Conservation (phyloP, 2,113 vertebrate species). For the Phaethon lepturus region DNA sequence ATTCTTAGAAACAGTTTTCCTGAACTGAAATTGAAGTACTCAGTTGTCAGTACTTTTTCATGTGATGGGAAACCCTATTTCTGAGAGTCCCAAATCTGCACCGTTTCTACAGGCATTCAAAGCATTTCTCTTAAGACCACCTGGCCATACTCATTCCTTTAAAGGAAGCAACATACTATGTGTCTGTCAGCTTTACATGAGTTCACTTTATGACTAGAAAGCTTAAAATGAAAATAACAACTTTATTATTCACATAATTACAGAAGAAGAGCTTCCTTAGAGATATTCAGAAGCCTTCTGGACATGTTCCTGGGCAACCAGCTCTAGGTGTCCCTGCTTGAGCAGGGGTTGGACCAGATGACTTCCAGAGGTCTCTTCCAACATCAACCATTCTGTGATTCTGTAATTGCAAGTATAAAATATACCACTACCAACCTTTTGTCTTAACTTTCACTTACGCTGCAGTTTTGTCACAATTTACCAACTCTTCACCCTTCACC, state of each 20-base stretch:
- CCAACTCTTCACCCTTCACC: background rate
- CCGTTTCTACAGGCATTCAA: background rate
- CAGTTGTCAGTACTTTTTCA: background rate
- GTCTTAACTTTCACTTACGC: background rate
- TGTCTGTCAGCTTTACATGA: background rate
- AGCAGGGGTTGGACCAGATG: background rate
- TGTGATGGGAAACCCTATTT: background rate
- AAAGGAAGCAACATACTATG: background rate
- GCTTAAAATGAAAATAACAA: background rate
- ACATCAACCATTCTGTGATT: background rate
- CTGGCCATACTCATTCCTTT: background rate
- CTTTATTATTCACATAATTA: background rate
- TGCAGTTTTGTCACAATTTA: background rate
- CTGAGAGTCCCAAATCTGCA: background rate
- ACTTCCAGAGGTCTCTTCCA: background rate
- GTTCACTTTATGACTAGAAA: background rate
- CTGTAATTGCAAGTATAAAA: background rate
- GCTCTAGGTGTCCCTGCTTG: background rate
- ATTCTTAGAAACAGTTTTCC: background rate
- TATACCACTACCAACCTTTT: background rate
- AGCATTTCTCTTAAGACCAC: background rate
- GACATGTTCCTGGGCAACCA: background rate
- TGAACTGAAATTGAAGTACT: background rate
- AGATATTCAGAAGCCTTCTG: background rate
- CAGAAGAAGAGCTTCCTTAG: background rate